Evolutionary conservation across 2,888 invertebrate genomes (phyloP), one percentile per base, ranked within the genome.

Genomic region (Pyrgus malvae): DNA sequence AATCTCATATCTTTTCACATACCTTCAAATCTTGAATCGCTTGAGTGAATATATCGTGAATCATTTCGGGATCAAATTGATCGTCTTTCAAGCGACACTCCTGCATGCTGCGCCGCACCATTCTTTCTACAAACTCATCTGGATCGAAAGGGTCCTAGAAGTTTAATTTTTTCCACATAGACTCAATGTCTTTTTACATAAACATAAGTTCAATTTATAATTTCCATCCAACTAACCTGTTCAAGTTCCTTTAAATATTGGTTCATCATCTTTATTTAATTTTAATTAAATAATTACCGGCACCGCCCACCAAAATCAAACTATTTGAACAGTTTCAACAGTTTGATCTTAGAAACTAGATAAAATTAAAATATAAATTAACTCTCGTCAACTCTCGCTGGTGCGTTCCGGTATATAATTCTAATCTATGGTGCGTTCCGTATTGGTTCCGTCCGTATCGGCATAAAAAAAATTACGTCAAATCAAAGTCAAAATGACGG

Each of bases 121-220:
- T 91, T 51, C 98, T 92, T 80, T 99, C 99, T 1, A 99, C 98
- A 90, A 99, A 99, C 78, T 99, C 99, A 72, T 98, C 97, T 8
- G 98, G 95, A 89, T 98, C 97, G 78, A 99, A 99, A 0, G 98
- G 97, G 75, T 98, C 98, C 97, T 99, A 69, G 53, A 84, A 80
- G 31, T 44, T 25, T 35, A 21, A 16, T 23, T 23, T 23, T 4
- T 4, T 23, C 23, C 9, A 17, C 9, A 11, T 3, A 11, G 1
- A 31, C 12, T 6, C 2, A 12, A 31, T n/a, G n/a, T n/a, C n/a
- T n/a, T n/a, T n/a, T n/a, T n/a, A n/a, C n/a, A n/a, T n/a, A n/a
- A n/a, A n/a, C n/a, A n/a, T n/a, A n/a, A n/a, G n/a, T n/a, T n/a
- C n/a, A n/a, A n/a, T n/a, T n/a, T n/a, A n/a, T n/a, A n/a, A n/a